Base-by-base conservation (phyloP, 2,113 vertebrate species). In the Semnornis frantzii region DNA sequence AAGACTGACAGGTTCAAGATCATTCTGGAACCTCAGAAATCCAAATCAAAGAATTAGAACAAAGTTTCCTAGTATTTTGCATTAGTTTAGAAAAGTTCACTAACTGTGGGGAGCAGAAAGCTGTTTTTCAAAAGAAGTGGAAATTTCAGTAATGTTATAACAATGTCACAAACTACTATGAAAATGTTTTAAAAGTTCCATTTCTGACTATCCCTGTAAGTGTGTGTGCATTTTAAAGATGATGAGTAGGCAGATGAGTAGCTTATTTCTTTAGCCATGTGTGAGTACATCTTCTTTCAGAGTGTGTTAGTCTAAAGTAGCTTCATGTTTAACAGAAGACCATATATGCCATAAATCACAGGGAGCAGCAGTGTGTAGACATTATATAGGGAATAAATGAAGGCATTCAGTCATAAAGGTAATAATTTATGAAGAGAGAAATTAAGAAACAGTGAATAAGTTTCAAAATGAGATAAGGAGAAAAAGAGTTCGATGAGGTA, bases 381-480 rank as follows among this genome's bases (percentile, higher is more conserved):
- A 15, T 69, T 85, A 75, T 71, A 60, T 21, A 52, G 23, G 20
- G 52, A 85, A 89, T 77, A 91, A 95, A 96, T 94, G 74, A 94
- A 83, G 27, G 15, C 69, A 58, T 85, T 93, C 78, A 64, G 27
- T 95, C 82, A 82, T 82, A 87, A 89, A 92, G 28, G 60, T 69
- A 85, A 80, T 91, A 93, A 92, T 52, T 95, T 92, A 91, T 6
- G 17, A 68, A 92, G 78, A 82, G 33, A 93, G 72, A 92, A 96
- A 96, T 95, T 94, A 91, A 85, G 92, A 79, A 91, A 85, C 75
- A 93, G 64, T 89, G 92, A 87, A 91, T 93, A 89, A 54, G 57
- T 91, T 95, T 89, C 76, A 87, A 89, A 85, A 77, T 85, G 78
- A 87, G 52, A 77, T 55, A 50, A 90, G 52, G 10, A 66, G 50